Evolutionary conservation across 2,113 vertebrate species (phyloP).

Genomic region (Hippopotamus amphibius): DNA sequence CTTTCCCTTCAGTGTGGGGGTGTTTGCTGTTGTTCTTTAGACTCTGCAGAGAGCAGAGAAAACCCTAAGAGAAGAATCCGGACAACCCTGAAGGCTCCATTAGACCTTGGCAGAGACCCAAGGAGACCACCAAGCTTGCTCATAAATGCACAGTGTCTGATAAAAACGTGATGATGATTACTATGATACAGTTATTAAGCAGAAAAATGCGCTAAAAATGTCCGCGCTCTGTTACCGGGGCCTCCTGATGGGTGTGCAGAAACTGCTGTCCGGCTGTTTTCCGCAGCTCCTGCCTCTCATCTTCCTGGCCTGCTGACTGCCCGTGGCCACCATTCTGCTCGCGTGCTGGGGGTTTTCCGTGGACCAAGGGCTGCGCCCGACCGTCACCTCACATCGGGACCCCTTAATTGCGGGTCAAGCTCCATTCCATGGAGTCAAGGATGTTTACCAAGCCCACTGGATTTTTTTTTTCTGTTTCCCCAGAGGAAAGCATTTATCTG

Average conservation of each 20-base stretch:
- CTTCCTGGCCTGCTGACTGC: not conserved
- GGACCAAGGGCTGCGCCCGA: not conserved
- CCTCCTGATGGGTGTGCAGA: constrained; percentile 37
- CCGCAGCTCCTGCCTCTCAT: not conserved
- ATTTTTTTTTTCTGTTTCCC: not conserved
- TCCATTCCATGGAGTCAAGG: not conserved
- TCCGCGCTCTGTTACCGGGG: constrained; percentile 32
- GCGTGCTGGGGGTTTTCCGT: not conserved
- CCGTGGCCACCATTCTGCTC: not conserved
- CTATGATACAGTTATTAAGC: constrained; percentile 76
- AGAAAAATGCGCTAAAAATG: constrained; percentile 73
- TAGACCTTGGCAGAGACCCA: constrained; percentile 76
- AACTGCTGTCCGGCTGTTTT: not conserved
- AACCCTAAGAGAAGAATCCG: constrained; percentile 51
- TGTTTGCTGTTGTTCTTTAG: constrained; percentile 25
- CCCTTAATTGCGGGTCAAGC: not conserved
- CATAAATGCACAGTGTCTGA: constrained; percentile 75
- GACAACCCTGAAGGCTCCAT: constrained; percentile 61
- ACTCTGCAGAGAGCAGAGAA: not conserved
- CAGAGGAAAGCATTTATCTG: not conserved
- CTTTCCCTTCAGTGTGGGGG: not conserved
- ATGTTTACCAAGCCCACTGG: not conserved
- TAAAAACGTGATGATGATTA: constrained; percentile 76
- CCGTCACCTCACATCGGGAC: not conserved
- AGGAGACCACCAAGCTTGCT: constrained; percentile 79